A percentile compares a stretch with the other conserved stretches of the same genome.
Evolutionary conservation across 2,888 invertebrate species (phyloP).

Genomic region (Chaitophorus viminalis): DNA sequence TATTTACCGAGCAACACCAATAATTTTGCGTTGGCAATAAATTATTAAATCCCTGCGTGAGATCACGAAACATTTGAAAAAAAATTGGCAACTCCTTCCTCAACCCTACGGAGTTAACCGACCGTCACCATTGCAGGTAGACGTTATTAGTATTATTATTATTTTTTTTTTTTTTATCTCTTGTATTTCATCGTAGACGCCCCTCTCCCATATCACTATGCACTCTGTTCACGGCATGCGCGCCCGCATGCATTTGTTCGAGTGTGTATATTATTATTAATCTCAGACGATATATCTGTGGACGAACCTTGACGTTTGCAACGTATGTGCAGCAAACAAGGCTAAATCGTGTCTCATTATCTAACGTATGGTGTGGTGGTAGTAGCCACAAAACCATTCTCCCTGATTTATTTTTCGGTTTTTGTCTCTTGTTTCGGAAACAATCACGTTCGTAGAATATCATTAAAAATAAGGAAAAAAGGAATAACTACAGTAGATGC

Average conservation of each 20-base stretch:
- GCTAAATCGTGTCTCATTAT: conserved; percentile 54
- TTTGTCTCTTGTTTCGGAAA: conserved; percentile 3
- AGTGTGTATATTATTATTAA: conserved; percentile 35
- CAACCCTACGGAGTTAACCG: background rate
- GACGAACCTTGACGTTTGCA: conserved; percentile 37
- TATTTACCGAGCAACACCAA: conserved; percentile 17
- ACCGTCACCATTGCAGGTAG: background rate
- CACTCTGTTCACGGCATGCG: background rate
- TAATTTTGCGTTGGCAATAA: conserved; percentile 29
- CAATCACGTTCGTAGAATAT: conserved; percentile 10
- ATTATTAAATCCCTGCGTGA: conserved; percentile 49
- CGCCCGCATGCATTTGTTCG: background rate
- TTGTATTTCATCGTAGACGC: conserved; percentile 17
- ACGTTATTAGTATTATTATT: background rate
- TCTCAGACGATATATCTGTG: conserved; percentile 45
- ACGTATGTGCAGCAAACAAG: conserved; percentile 41
- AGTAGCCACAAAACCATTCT: conserved; percentile 42
- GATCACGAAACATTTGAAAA: conserved; percentile 25
- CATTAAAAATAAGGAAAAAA: background rate
- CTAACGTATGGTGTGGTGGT: background rate
- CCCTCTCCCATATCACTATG: background rate
- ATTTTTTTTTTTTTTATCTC: conserved; percentile 28
- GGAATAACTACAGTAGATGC: background rate
- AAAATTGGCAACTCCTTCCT: background rate
- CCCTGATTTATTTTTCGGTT: conserved; percentile 21